Percentiles rank a stretch among this genome's conserved stretches.
Conservation (phyloP, 2,797 vertebrate genomes). For the Anomalospiza imberbis region DNA sequence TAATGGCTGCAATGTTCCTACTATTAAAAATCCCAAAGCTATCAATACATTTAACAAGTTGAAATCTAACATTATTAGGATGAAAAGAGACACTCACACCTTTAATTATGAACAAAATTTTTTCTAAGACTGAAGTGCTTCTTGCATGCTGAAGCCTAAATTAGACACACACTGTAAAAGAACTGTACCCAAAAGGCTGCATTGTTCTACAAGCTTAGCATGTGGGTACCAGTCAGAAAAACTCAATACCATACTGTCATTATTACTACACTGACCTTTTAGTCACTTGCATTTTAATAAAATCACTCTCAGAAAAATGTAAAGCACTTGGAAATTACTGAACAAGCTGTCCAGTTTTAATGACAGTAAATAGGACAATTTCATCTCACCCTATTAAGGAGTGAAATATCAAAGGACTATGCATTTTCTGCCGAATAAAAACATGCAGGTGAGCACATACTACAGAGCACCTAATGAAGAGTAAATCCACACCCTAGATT, state of each 20-base stretch:
- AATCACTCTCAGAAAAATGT: neutral
- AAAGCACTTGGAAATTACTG: neutral
- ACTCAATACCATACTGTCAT: neutral
- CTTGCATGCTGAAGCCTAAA: neutral
- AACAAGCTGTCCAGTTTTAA: neutral
- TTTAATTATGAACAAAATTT: neutral
- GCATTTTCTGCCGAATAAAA: neutral
- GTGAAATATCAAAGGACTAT: neutral
- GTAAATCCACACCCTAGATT: constrained; percentile 2
- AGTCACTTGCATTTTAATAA: neutral
- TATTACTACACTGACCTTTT: neutral
- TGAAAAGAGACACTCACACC: neutral
- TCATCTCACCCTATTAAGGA: neutral
- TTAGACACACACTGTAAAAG: neutral
- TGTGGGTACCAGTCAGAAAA: neutral
- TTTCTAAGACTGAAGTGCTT: neutral
- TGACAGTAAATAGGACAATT: neutral
- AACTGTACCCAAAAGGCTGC: neutral
- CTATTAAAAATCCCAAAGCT: neutral
- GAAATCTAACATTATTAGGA: neutral
- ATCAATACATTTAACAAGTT: neutral
- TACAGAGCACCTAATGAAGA: neutral
- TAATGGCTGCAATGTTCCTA: neutral
- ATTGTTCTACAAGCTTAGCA: neutral
- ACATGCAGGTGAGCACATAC: neutral